Percentiles rank a stretch among this genome's conserved stretches.
Conservation (phyloP, 37 sponge, comb jelly and placozoan species). For the Halisarca cf. caerulea region DNA sequence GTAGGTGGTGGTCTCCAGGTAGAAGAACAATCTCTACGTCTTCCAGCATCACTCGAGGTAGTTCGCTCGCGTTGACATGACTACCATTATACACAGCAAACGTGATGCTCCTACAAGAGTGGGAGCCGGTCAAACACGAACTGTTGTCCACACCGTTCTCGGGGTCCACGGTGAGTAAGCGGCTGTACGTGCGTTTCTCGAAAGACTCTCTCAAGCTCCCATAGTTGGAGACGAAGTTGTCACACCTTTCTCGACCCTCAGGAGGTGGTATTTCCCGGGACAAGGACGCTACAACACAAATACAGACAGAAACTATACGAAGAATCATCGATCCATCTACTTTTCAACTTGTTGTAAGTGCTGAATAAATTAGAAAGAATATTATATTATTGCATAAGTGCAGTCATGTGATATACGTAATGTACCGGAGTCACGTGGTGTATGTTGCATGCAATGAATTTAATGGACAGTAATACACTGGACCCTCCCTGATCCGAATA, state of each 20-base stretch:
- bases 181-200: not conserved
- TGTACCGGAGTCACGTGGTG: no score
- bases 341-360: no score
- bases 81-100: not conserved
- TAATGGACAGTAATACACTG: no score
- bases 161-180: constrained; percentile 38
- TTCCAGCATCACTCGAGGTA: not conserved
- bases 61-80: not conserved
- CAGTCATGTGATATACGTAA: no score
- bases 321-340: no score
- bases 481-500: no score
- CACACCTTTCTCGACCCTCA: not conserved
- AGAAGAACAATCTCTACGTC: not conserved
- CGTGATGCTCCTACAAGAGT: constrained; percentile 16
- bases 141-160: constrained; percentile 16
- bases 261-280: no score
- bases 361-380: no score
- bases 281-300: no score
- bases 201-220: not conserved
- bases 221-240: not conserved
- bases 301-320: no score
- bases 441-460: no score
- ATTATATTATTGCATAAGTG: no score
- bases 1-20: not conserved
- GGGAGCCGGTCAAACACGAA: constrained; percentile 22